These are phyloP conservation scores for Hippocampus abdominalis DNA, from an alignment of 2,113 vertebrate species.

Conservation along the genomic window DNA sequence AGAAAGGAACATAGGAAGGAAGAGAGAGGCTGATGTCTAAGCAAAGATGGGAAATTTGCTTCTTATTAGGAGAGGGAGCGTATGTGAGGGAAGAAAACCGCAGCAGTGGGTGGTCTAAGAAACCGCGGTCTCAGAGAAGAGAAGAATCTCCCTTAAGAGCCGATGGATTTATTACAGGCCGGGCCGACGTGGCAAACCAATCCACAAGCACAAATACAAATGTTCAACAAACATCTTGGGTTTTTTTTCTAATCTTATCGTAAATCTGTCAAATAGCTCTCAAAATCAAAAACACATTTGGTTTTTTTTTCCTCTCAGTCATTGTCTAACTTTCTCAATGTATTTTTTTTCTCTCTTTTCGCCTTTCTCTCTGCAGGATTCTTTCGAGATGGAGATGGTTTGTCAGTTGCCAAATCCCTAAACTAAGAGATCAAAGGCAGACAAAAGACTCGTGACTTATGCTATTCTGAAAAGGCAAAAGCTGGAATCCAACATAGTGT, in stretches of 20 bases:
- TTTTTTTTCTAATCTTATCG: constrained; percentile 38
- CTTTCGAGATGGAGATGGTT: constrained; percentile 59
- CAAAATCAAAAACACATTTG: constrained; percentile 23
- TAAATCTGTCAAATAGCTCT: constrained; percentile 37
- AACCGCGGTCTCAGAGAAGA: constrained; percentile 50
- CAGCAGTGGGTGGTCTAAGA: constrained; percentile 66
- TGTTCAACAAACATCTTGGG: constrained; percentile 43
- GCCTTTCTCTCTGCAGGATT: constrained; percentile 50
- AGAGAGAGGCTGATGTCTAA: constrained; percentile 35
- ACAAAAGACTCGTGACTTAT: constrained; percentile 71
- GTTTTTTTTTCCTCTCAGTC: constrained; percentile 10
- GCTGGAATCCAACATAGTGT: constrained; percentile 65
- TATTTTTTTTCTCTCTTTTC: constrained; percentile 37
- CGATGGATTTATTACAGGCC: constrained; percentile 59
- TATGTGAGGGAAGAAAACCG: constrained; percentile 45
- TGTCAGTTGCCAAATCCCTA: constrained; percentile 70
- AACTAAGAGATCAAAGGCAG: constrained; percentile 65
- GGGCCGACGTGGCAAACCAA: constrained; percentile 45
- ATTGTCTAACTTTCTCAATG: constrained; percentile 20
- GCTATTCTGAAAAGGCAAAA: constrained; percentile 65
- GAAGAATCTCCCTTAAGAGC: constrained; percentile 64
- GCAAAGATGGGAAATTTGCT: constrained; percentile 58
- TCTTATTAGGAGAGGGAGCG: constrained; percentile 52
- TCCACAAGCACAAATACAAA: constrained; percentile 41
- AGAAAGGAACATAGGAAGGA: constrained; percentile 33